phyloP scores from a whole-genome alignment of 2,797 vertebrate species.

The Tiaroga cobitis region DNA sequence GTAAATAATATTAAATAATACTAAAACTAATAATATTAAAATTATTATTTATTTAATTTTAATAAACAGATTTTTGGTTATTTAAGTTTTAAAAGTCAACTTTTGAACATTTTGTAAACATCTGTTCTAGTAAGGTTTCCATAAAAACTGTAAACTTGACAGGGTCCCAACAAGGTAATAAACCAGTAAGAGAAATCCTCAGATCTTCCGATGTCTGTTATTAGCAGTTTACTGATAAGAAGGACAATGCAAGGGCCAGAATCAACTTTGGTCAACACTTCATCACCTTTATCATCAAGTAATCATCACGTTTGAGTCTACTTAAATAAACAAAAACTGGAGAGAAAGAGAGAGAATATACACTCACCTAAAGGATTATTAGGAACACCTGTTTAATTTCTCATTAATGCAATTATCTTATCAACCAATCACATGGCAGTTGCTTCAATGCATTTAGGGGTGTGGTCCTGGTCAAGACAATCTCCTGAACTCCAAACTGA shows the following conservation, averaged over 20 bases:
- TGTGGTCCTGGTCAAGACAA: too few relatives aligned
- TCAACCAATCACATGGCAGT: too few relatives aligned
- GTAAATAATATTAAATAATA: too few relatives aligned
- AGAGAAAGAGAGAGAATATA: too few relatives aligned
- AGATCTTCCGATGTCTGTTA: constrained; percentile 8
- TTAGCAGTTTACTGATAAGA: constrained; percentile 47
- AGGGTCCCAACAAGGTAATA: constrained; percentile 19
- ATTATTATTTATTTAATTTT: not conserved
- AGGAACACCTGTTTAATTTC: too few relatives aligned
- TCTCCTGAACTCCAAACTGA: too few relatives aligned
- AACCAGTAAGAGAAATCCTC: constrained; percentile 24
- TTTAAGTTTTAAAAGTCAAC: not conserved
- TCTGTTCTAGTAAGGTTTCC: constrained; percentile 1
- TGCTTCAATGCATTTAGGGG: too few relatives aligned
- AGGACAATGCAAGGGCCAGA: constrained; percentile 26
- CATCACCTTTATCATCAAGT: not conserved
- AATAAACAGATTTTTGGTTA: not conserved
- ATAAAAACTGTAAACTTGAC: not conserved
- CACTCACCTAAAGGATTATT: too few relatives aligned
- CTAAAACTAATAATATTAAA: too few relatives aligned
- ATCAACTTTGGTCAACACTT: constrained; percentile 11
- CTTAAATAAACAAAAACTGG: constrained; percentile 1
- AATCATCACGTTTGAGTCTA: not conserved
- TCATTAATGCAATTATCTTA: too few relatives aligned
- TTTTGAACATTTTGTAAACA: not conserved